Conservation (phyloP, 2,888 invertebrate genomes). For the Ligdia adustata region DNA sequence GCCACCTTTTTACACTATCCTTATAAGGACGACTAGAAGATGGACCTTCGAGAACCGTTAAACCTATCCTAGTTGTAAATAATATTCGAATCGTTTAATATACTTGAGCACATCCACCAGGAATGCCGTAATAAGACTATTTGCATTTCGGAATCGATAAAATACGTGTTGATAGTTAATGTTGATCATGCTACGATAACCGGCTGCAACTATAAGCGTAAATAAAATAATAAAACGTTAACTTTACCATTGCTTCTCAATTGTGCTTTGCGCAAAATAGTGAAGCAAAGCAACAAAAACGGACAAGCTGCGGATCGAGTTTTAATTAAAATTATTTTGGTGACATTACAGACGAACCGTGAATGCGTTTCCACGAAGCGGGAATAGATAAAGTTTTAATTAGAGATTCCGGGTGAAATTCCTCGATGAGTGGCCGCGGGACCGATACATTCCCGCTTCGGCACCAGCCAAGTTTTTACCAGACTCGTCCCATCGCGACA, state of each 20-base stretch:
- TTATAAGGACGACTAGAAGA: constrained; percentile 35
- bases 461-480: constrained; percentile 75
- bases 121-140: constrained; percentile 42
- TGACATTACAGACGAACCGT: constrained; percentile 19
- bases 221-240: constrained; percentile 7
- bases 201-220: too few relatives aligned
- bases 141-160: constrained; percentile 43
- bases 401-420: constrained; percentile 80
- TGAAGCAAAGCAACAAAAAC: constrained; percentile 1
- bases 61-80: constrained; percentile 35
- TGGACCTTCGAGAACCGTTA: constrained; percentile 37
- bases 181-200: too few relatives aligned
- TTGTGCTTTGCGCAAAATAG: constrained; percentile 1
- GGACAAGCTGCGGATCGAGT: constrained; percentile 17
- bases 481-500: constrained; percentile 65
- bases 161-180: constrained; percentile 6
- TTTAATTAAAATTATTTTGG: constrained; percentile 31
- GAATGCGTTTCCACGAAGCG: constrained; percentile 46
- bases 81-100: constrained; percentile 42
- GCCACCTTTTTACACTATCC: constrained; percentile 39
- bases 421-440: constrained; percentile 62
- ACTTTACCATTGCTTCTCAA: constrained; percentile 3
- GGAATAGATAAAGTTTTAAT: constrained; percentile 81
- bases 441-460: constrained; percentile 77
- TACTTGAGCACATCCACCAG: constrained; percentile 18